Evolutionary conservation across 2,888 invertebrate species (phyloP), one percentile per base, ranked within the genome.

Genomic region (Selenia dentaria): DNA sequence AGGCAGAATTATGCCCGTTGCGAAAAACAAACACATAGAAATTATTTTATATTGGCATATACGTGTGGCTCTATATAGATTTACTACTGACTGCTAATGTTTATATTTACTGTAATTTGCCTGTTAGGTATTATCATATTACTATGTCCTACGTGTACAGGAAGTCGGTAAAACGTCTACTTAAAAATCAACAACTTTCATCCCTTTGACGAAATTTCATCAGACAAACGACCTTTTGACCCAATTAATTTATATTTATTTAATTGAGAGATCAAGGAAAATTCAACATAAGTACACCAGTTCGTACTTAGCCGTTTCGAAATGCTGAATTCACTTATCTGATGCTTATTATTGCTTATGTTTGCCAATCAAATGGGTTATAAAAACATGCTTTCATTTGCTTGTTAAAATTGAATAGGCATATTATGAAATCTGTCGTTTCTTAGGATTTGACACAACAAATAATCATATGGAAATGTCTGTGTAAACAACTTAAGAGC

Each of bases 291-390:
- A 36, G 13, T 34, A 63, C 49, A 59, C 18, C 37, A 42, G 51
- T 59, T 59, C 50, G 20, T 50, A 65, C 51, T 64, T 43, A 59
- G 34, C 32, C 28, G 33, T 53, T 45, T 44, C 11, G 51, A 58
- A 57, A 48, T 57, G 14, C 54, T 38, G 45, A 56, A 44, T 55
- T 35, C 32, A 38, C 35, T 52, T 44, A 36, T 55, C 48, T 59
- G 51, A 55, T 62, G 50, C 2, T 16, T 3, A 6, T 63, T 64
- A 64, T 66, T 58, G 66, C 70, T 68, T 65, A 44, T 44, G 36
- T 45, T 50, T 37, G 35, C 35, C 27, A 66, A 59, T 51, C 54
- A 80, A 66, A 57, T 74, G 53, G 81, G 80, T 81, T 79, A 79
- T 59, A 67, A 73, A 53, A 74, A 79, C 63, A 72, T 58, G 42